A percentile compares a stretch with the other conserved stretches of the same genome.
Conservation (phyloP, 2,797 vertebrate species). For the Phylloscopus collybita region DNA sequence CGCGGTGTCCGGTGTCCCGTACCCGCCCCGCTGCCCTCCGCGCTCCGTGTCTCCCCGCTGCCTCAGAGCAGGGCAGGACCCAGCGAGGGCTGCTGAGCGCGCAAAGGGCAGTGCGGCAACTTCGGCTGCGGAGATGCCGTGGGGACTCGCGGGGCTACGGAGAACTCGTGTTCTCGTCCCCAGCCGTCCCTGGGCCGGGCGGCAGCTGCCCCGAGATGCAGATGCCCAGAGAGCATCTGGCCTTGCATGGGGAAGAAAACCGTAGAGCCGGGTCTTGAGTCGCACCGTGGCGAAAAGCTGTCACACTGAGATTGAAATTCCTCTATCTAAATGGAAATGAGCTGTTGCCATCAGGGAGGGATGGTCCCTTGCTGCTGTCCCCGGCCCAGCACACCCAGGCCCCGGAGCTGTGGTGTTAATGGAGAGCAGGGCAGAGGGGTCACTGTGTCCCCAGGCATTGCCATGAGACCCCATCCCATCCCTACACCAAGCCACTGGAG, state of each 20-base stretch:
- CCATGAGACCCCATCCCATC: not conserved
- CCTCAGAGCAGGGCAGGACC: too few species aligned
- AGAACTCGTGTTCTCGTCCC: fast-evolving
- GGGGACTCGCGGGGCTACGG: not conserved
- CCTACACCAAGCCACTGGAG: not conserved
- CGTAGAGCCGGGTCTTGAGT: not conserved
- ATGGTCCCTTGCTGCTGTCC: fast-evolving
- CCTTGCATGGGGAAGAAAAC: not conserved
- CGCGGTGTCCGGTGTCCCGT: too few species aligned
- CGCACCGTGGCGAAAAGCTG: fast-evolving
- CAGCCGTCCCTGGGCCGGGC: not conserved
- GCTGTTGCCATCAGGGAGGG: not conserved
- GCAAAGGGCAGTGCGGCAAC: not conserved
- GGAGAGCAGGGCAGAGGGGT: not conserved
- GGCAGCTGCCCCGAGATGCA: not conserved
- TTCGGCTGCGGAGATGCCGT: not conserved
- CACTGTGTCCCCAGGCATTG: fast-evolving
- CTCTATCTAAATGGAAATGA: slow-evolving; percentile 54
- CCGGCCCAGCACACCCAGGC: not conserved
- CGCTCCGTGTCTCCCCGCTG: too few species aligned
- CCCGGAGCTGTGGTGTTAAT: fast-evolving
- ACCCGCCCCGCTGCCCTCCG: not conserved
- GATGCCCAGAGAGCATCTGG: not conserved
- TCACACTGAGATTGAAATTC: slow-evolving; percentile 13
- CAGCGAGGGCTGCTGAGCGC: not conserved